phyloP scores from a whole-genome alignment of 2,797 vertebrate species.

The Manis crassicaudata region DNA sequence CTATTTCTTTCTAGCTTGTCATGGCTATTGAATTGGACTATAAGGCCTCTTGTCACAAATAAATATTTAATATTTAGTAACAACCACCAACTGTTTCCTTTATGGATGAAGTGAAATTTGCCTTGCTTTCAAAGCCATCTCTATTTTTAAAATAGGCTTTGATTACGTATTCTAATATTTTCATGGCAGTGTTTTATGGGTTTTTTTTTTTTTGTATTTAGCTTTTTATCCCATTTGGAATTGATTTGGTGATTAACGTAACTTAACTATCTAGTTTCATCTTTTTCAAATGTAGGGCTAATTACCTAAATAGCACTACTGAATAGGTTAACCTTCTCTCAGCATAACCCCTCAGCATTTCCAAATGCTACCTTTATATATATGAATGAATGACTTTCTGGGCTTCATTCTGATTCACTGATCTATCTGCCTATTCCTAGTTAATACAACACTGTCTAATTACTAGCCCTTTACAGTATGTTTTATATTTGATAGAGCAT shows the following conservation, averaged over 20 bases:
- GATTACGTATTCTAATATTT: neutral
- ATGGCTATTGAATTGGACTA: neutral
- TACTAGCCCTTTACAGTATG: neutral
- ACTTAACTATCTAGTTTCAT: neutral
- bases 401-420: neutral
- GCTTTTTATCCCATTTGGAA: neutral
- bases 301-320: neutral
- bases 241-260: slow-evolving; percentile 1
- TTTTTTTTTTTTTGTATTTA: neutral
- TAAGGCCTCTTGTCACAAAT: neutral
- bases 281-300: neutral
- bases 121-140: neutral
- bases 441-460: neutral
- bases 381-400: neutral
- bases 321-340: neutral
- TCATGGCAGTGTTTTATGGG: neutral
- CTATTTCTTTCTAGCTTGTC: neutral
- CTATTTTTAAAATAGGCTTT: neutral
- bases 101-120: neutral
- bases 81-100: neutral
- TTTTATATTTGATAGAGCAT: neutral
- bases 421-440: neutral
- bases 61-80: neutral
- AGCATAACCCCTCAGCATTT: neutral
- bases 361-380: neutral